Base-by-base conservation (phyloP, 2,113 vertebrate species). In the Aspiorhynchus laticeps region DNA sequence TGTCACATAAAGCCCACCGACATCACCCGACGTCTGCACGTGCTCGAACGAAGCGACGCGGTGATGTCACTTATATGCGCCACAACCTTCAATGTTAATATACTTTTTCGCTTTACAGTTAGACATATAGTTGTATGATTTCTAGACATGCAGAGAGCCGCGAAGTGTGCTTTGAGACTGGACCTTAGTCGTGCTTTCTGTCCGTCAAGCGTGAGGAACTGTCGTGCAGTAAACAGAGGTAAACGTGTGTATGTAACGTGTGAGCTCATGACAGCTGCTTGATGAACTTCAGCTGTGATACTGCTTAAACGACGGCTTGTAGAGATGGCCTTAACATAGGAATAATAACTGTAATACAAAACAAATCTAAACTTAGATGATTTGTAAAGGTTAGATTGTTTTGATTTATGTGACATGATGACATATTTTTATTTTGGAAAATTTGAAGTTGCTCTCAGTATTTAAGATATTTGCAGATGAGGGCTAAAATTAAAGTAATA, bases 131-230 rank as follows among this genome's bases (percentile, higher is more conserved):
- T 63, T 86, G 67, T 88, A 81, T 85, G 36, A 63, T 90, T 92
- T 88, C 87, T 21, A 76, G 84, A 83, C 12, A 91, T 88, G 90
- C 83, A 91, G 63, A 85, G 43, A 79, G 83, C 86, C 1, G 46
- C 41, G 19, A n/a, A 24, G 19, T 84, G 46, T 28, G 65, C 63
- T n/a, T 24, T n/a, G 10, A 43, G 56, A 77, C 43, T 28, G 12
- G 77, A 65, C 51, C 9, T 51, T 8, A 21, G 38, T 21, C 74
- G 79, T 26, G 61, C 38, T 48, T 77, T 61, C 14, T 46, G 84
- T 90, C 33, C 80, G 33, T 48, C 84, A 67, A 81, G 33, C 73
- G 38, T 7, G 51, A 74, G 85, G 51, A 88, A 75, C 36, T 26
- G 77, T 61, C 28, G 43, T 31, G 14, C 41, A 33, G 83, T 67